Conservation (phyloP, 2,888 invertebrate species). For the Drosophila bunnanda region DNA sequence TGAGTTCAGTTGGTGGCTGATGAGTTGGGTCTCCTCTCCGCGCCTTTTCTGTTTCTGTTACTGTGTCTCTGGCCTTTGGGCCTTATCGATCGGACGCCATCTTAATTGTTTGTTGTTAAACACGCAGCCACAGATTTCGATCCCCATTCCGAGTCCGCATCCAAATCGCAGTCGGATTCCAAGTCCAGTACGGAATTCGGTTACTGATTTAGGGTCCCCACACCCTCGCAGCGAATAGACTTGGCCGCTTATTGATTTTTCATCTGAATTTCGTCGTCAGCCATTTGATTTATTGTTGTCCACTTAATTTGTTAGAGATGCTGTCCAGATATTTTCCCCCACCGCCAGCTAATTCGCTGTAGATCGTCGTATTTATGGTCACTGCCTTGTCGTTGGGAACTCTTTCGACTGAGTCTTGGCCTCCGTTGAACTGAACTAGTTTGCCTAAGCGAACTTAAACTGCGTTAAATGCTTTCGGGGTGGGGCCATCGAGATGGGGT, state of each 20-base stretch:
- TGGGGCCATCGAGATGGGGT: conserved; percentile 43
- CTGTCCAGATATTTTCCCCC: conserved; percentile 62
- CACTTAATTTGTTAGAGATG: conserved; percentile 78
- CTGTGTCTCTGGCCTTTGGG: conserved; percentile 33
- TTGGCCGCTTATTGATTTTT: conserved; percentile 77
- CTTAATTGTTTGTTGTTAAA: conserved; percentile 82
- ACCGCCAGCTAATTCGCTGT: conserved; percentile 57
- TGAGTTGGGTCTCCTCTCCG: conserved; percentile 63
- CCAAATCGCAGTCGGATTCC: conserved; percentile 19
- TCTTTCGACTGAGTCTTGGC: conserved; percentile 21
- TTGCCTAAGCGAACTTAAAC: conserved; percentile 51
- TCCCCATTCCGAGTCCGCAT: conserved; percentile 34
- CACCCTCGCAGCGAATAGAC: conserved; percentile 57
- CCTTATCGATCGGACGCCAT: conserved; percentile 80
- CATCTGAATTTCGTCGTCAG: conserved; percentile 79
- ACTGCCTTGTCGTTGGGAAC: conserved; percentile 38
- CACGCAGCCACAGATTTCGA: conserved; percentile 69
- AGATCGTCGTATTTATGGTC: conserved; percentile 55
- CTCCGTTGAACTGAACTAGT: conserved; percentile 53
- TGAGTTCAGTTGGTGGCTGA: conserved; percentile 48
- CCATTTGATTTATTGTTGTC: conserved; percentile 73
- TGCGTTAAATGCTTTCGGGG: conserved; percentile 46
- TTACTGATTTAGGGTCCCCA: conserved; percentile 35
- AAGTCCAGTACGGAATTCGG: conserved; percentile 31
- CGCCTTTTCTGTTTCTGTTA: conserved; percentile 12